Conservation (phyloP, 2,797 vertebrate genomes). For the Rallus crepitans region DNA sequence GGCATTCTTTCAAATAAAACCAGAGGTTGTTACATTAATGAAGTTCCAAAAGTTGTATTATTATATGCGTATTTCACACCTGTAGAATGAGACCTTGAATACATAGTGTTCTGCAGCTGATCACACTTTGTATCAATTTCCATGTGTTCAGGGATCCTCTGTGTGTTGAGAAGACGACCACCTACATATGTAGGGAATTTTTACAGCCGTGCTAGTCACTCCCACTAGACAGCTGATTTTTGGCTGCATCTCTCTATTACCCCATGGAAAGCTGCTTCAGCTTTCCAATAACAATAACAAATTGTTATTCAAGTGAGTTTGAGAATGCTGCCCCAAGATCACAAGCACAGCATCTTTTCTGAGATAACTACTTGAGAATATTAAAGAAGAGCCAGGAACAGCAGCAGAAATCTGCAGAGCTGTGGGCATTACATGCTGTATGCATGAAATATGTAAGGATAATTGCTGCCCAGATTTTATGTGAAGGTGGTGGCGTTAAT, state of each 20-base stretch:
- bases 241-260: not conserved
- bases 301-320: not conserved
- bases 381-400: not conserved
- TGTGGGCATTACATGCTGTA: not conserved
- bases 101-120: not conserved
- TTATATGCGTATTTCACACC: not conserved
- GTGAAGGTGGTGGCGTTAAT: not conserved
- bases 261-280: not conserved
- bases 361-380: not conserved
- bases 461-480: not conserved
- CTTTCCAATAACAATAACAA: not conserved
- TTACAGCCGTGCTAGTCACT: not conserved
- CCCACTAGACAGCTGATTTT: not conserved
- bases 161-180: not conserved
- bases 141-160: not conserved
- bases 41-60: not conserved
- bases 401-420: not conserved
- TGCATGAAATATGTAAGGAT: fast-evolving
- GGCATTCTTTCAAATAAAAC: not conserved
- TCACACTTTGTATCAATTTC: not conserved
- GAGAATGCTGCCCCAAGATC: not conserved
- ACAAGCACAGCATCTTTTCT: not conserved
- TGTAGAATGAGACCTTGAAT: not conserved
- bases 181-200: fast-evolving
- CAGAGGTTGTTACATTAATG: not conserved